Evolutionary conservation across 2,888 invertebrate species (phyloP).

Genomic region (Pardosa pseudoannulata): DNA sequence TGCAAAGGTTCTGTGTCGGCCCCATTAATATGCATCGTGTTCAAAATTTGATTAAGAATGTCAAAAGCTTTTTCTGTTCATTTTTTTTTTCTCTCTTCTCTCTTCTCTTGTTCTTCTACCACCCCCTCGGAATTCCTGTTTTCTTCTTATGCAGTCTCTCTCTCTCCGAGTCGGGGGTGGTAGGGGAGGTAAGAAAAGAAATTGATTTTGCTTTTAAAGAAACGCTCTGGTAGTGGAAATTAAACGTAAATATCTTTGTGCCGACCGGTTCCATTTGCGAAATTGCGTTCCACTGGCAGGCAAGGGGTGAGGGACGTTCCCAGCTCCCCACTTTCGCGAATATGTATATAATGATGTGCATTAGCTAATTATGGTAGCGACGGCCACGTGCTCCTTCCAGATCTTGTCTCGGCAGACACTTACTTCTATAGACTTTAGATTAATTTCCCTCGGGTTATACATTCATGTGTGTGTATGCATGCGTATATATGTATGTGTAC

Average conservation of each 20-base stretch:
- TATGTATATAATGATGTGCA: constrained; percentile 3
- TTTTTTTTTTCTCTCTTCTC: not conserved
- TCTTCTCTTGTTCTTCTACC: too few relatives aligned
- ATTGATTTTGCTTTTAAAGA: constrained; percentile 52
- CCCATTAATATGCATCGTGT: constrained; percentile 41
- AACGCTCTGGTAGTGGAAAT: not conserved
- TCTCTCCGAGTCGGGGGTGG: too few relatives aligned
- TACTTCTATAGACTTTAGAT: too few relatives aligned
- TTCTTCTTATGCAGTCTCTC: not conserved
- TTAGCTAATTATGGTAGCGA: constrained; percentile 1
- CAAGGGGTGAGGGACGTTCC: not conserved
- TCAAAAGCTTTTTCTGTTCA: constrained; percentile 21
- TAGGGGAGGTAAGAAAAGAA: constrained; percentile 4
- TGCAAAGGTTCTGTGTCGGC: constrained; percentile 21
- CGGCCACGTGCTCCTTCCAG: too few relatives aligned
- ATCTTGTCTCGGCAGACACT: too few relatives aligned
- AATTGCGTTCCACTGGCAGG: not conserved
- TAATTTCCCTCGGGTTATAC: too few relatives aligned
- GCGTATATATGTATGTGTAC: too few relatives aligned
- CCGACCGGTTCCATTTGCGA: constrained; percentile 25
- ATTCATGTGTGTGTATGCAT: too few relatives aligned
- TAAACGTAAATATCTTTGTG: constrained; percentile 21
- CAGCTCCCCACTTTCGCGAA: not conserved
- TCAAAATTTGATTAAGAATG: constrained; percentile 65
- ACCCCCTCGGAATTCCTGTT: not conserved